Base-by-base conservation (phyloP, 2,113 vertebrate genomes). In the Xiphophorus couchianus region DNA sequence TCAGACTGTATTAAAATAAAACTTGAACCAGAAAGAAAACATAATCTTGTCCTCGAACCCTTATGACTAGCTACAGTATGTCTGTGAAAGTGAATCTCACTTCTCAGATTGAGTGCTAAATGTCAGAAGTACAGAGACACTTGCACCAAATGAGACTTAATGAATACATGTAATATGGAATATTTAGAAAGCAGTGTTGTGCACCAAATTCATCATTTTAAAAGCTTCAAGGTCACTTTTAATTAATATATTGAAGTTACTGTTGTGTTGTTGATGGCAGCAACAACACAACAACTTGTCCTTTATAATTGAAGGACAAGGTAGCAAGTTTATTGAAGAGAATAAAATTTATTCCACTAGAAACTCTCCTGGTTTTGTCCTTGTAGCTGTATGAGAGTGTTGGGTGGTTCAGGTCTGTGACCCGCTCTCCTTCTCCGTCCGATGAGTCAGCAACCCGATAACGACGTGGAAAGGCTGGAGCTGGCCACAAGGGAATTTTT, bases 371-470 rank as follows among this genome's bases (percentile, higher is more conserved):
- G 8, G 51, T 58, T 58, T 58, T 58, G 51, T 58, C 25, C 22
- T 25, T n/a, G 7, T 1, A 25, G 22, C 48, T 71, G 60, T 66
- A 15, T 35, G 28, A 4, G 66, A 58, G 68, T 35, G 28, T 44
- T 67, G 64, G 77, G 31, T 54, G 39, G 37, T 31, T 61, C 22
- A 28, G 51, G 63, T 39, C 69, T 39, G 60, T 81, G 81, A 77
- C 82, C 79, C 70, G 74, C 80, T 63, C 80, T 31, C 73, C 68
- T 54, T 31, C 70, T 67, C 70, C 66, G 74, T 88, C 83, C 77
- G 85, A 90, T 88, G 80, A 78, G 72, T 87, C 77, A 39, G 89
- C 66, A 91, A 93, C 88, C 80, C 66, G 82, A 93, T 88, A 90
- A 88, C 74, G 14, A 12, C 10, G 11, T 60, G 31, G 35, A 35